Evolutionary conservation across 2,113 vertebrate genomes (phyloP).

Genomic region (Catharus minimus): DNA sequence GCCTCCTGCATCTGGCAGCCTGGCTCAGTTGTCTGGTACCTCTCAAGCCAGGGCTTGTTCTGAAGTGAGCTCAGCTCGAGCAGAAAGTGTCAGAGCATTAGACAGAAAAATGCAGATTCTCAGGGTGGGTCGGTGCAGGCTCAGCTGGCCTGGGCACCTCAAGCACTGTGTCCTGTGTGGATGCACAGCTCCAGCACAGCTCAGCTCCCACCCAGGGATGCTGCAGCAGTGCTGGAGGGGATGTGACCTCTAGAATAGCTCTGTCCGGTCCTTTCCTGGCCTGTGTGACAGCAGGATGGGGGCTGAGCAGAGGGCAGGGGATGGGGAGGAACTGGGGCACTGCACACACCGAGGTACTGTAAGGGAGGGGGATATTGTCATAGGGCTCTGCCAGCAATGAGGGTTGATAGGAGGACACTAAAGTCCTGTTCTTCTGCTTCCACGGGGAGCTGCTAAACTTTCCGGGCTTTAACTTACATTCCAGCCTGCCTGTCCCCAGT

Average conservation of each 20-base stretch:
- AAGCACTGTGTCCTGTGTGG: not conserved
- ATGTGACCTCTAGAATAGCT: not conserved
- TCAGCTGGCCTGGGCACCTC: not conserved
- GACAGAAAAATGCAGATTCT: not conserved
- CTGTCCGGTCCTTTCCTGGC: not conserved
- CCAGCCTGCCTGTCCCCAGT: not conserved
- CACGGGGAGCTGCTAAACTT: not conserved
- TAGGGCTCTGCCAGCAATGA: not conserved
- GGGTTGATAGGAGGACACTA: not conserved
- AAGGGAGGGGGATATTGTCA: not conserved
- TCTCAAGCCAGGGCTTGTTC: conserved; percentile 25
- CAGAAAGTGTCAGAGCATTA: not conserved
- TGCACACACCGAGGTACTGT: not conserved
- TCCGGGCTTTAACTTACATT: not conserved
- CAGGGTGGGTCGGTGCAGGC: accelerated
- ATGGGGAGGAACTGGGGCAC: not conserved
- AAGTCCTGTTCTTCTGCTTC: not conserved
- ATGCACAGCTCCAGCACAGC: not conserved
- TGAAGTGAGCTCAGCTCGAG: not conserved
- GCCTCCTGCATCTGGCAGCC: not conserved
- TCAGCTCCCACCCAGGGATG: not conserved
- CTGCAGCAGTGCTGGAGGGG: not conserved
- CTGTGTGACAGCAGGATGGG: not conserved
- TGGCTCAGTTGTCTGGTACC: not conserved
- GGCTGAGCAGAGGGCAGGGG: not conserved